These are phyloP conservation scores for Netelia melanura DNA, from an alignment of 2,888 invertebrate genomes.

Conservation along the genomic window DNA sequence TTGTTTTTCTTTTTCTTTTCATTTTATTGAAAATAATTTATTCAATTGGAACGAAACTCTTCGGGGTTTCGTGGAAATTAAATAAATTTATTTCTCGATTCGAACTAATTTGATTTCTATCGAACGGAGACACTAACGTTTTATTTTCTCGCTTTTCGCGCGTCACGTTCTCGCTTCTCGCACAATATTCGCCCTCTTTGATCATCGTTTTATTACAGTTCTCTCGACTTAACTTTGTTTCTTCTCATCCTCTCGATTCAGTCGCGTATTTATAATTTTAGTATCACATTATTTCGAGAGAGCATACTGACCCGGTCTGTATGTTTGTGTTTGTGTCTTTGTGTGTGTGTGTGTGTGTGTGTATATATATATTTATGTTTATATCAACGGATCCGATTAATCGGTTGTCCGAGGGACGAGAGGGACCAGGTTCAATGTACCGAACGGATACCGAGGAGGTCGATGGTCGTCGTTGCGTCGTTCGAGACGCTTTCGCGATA, in stretches of 20 bases:
- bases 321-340: conserved; percentile 1
- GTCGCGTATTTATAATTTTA: conserved; percentile 59
- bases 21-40: too few species aligned
- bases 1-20: too few species aligned
- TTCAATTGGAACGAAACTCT: too few species aligned
- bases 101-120: not conserved
- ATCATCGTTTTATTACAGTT: conserved; percentile 32
- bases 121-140: conserved; percentile 3
- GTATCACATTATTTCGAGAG: conserved; percentile 65
- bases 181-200: conserved; percentile 5
- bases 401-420: conserved; percentile 6
- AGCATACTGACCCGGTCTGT: conserved; percentile 37
- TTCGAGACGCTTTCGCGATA: conserved; percentile 44
- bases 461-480: conserved; percentile 40
- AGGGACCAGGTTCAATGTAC: conserved; percentile 32
- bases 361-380: conserved; percentile 9
- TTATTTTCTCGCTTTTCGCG: conserved; percentile 9
- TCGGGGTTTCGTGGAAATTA: not conserved
- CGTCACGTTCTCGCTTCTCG: not conserved
- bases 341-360: not conserved
- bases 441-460: conserved; percentile 42
- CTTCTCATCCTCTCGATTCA: conserved; percentile 38
- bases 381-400: conserved; percentile 16
- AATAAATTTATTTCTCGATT: not conserved
- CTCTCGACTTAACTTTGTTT: conserved; percentile 34